Evolutionary conservation across 2,888 invertebrate genomes (phyloP).

Genomic region (Embidobia sp.): DNA sequence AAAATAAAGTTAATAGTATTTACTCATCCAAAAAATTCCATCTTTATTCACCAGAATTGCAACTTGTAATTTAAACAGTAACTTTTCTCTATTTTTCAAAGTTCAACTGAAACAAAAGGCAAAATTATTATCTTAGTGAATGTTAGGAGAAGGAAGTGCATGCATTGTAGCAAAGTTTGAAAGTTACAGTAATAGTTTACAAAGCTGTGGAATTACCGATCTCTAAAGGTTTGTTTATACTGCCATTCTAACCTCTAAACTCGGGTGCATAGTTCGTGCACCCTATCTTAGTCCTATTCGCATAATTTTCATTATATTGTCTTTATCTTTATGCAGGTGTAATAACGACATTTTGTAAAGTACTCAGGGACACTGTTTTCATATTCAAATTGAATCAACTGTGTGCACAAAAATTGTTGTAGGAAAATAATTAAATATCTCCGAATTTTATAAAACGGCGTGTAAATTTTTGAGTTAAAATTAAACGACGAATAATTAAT

Average conservation of each 20-base stretch:
- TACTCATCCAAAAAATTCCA: too few species aligned
- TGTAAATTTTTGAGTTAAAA: too few species aligned
- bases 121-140: conserved; percentile 18
- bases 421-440: conserved; percentile 1
- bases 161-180: conserved; percentile 13
- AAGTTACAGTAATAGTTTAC: conserved; percentile 39
- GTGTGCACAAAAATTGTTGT: too few species aligned
- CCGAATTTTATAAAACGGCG: conserved; percentile 1
- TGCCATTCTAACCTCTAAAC: conserved; percentile 28
- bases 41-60: too few species aligned
- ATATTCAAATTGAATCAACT: conserved; percentile 32
- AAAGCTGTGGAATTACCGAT: conserved; percentile 40
- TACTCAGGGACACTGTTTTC: conserved; percentile 23
- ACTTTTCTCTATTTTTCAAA: background rate
- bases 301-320: conserved; percentile 38
- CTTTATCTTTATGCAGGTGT: conserved; percentile 26
- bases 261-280: conserved; percentile 10
- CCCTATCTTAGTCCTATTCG: conserved; percentile 35
- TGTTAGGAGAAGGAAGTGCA: background rate
- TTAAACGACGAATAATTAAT: too few species aligned
- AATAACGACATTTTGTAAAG: conserved; percentile 33
- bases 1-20: too few species aligned
- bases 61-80: background rate
- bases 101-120: background rate
- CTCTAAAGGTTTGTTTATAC: conserved; percentile 44